Base-by-base conservation (phyloP, 2,888 invertebrate species). In the Linnaemya tessellans region DNA sequence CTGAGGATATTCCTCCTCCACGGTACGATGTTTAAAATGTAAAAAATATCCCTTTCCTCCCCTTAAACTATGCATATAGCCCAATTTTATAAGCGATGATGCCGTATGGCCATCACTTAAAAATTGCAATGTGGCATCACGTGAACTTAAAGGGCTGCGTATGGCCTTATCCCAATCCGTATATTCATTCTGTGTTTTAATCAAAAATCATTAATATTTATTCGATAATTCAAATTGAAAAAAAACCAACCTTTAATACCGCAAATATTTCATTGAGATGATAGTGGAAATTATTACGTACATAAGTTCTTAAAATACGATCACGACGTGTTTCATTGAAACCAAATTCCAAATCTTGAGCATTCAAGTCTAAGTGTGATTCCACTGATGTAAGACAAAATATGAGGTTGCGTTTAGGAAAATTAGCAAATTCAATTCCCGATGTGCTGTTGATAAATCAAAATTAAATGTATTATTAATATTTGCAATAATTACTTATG, bases 251-350 rank as follows among this genome's bases (percentile, higher is more conserved):
- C 92, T 94, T 94, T 89, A 98, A 94, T 74, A 98, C 98, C 73
- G 98, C 97, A 93, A 97, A 97, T 90, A 97, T 97, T 94, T 98
- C 98, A 93, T 97, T 98, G 89, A 98, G 94, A 93, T 99, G 98
- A 93, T 96, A 99, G 91, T 97, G 96, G 93, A 97, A 99, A 80
- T 98, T 96, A 93, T 99, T 99, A 87, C 98, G 95, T 86, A 98
- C 98, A 93, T 97, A 97, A 67, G 98, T 98, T 93, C 98, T 94
- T 89, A 97, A 94, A 91, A 97, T 97, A 84, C 97, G 95, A 93
- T 97, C 97, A 86, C 97, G 94, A 84, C 97, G 94, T 87, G 96
- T 96, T 93, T 97, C 97, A 93, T 97, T 97, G 92, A 99, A 96
- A 86, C 98, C 99, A 91, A 97, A 96, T 94, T 97, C 96, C 91